phyloP scores from a whole-genome alignment of 2,113 vertebrate species.

The Zosterops japonicus region DNA sequence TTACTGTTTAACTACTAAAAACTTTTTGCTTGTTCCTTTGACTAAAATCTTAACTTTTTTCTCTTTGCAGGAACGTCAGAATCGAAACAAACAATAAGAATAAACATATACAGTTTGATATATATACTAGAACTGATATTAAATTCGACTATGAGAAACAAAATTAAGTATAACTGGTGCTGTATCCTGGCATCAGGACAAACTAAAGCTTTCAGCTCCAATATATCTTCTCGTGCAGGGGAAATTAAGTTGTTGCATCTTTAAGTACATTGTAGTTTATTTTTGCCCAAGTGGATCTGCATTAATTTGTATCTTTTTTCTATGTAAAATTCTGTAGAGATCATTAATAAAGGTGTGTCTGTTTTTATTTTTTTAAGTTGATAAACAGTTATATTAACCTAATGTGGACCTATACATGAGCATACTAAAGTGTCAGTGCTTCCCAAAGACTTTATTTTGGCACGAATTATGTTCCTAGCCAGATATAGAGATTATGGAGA shows the following conservation, averaged over 20 bases:
- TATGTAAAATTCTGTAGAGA: conserved; percentile 77
- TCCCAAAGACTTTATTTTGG: conserved; percentile 69
- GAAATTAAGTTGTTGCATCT: conserved; percentile 82
- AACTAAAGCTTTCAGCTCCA: conserved; percentile 82
- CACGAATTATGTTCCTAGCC: conserved; percentile 61
- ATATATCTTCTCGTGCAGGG: conserved; percentile 82
- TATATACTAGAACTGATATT: conserved; percentile 80
- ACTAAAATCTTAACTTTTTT: conserved; percentile 38
- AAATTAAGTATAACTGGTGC: conserved; percentile 75
- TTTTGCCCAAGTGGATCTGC: conserved; percentile 73
- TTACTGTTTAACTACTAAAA: background rate
- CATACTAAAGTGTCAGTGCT: conserved; percentile 48
- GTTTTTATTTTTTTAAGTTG: conserved; percentile 68
- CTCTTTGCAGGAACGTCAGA: conserved; percentile 88
- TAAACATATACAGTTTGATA: conserved; percentile 77
- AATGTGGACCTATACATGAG: conserved; percentile 40
- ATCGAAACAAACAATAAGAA: conserved; percentile 90
- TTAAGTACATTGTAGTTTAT: conserved; percentile 75
- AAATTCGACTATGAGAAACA: conserved; percentile 64
- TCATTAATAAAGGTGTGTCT: conserved; percentile 79
- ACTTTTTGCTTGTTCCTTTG: background rate
- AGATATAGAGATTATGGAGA: conserved; percentile 20
- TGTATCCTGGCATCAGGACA: conserved; percentile 79
- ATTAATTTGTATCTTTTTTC: conserved; percentile 76
- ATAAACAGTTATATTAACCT: conserved; percentile 62